phyloP scores from a whole-genome alignment of 2,797 vertebrate genomes.

The Myioborus miniatus region DNA sequence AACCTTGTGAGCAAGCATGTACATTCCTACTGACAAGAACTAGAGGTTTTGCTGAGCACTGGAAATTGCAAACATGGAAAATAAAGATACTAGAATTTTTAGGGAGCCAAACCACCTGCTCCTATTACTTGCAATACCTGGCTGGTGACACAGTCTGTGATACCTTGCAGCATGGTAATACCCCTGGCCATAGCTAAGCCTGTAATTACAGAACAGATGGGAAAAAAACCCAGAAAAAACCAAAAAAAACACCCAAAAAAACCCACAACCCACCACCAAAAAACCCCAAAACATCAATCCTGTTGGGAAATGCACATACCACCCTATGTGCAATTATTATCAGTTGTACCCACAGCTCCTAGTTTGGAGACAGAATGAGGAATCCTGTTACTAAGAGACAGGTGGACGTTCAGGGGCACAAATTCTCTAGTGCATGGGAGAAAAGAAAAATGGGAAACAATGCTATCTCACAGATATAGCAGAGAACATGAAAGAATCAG shows the following conservation, averaged over 20 bases:
- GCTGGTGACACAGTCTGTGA: background rate
- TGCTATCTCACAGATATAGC: background rate
- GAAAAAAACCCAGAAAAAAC: background rate
- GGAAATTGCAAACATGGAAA: background rate
- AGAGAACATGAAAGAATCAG: background rate
- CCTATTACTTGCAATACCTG: background rate
- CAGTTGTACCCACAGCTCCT: background rate
- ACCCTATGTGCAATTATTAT: background rate
- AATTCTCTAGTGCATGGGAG: background rate
- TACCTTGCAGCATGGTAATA: background rate
- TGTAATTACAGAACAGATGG: background rate
- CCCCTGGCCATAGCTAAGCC: background rate
- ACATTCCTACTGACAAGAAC: background rate
- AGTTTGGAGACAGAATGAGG: background rate
- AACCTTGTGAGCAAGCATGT: background rate
- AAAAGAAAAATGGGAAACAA: background rate
- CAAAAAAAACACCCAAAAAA: background rate
- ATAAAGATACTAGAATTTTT: background rate
- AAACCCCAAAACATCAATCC: background rate
- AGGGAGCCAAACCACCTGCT: background rate
- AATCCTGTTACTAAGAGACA: background rate
- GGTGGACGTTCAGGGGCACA: background rate
- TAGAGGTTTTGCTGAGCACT: background rate
- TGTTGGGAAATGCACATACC: background rate
- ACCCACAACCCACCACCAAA: background rate